A percentile compares a stretch with the other conserved stretches of the same genome.
phyloP scores from a whole-genome alignment of 2,797 vertebrate genomes.

The Cynodonichthys magdalenae region DNA sequence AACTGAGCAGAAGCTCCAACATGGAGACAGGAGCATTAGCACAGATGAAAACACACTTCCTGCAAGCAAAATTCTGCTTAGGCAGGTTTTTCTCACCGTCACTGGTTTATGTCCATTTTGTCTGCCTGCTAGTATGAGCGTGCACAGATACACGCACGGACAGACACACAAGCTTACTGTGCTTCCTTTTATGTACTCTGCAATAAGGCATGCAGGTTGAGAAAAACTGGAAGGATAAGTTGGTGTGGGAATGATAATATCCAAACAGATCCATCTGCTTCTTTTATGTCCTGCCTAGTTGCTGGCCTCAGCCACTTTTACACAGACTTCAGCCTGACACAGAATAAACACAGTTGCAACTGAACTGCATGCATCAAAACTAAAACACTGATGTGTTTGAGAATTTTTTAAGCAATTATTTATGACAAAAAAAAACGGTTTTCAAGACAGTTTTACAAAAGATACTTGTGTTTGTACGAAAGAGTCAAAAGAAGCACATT shows the following conservation, averaged over 20 bases:
- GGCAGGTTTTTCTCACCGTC: conserved; percentile 10
- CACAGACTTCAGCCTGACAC: conserved; percentile 51
- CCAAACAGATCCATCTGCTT: conserved; percentile 80
- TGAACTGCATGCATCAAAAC: conserved; percentile 35
- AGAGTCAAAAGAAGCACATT: no score
- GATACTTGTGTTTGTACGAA: no score
- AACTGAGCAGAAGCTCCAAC: conserved; percentile 32
- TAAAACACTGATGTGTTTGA: conserved; percentile 28
- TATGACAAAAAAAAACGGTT: no score
- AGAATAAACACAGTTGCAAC: conserved; percentile 52
- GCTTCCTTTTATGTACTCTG: conserved; percentile 24
- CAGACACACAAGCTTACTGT: conserved; percentile 12
- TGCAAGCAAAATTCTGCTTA: conserved; percentile 28
- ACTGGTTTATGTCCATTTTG: conserved; percentile 27
- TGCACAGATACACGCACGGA: not conserved
- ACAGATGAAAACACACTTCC: conserved; percentile 30
- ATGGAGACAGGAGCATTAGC: conserved; percentile 41
- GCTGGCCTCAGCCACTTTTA: conserved; percentile 62
- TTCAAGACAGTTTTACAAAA: no score
- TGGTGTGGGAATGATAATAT: conserved; percentile 82
- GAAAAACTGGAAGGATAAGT: conserved; percentile 57
- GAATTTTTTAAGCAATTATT: conserved; percentile 6
- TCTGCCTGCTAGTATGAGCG: conserved; percentile 21
- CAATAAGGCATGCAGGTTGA: conserved; percentile 47
- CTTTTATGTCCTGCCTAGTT: conserved; percentile 75